Percentiles rank a stretch among this genome's conserved stretches.
These are phyloP conservation scores for Trididemnum clinides DNA, from an alignment of 23 tunicate species.

Conservation along the genomic window DNA sequence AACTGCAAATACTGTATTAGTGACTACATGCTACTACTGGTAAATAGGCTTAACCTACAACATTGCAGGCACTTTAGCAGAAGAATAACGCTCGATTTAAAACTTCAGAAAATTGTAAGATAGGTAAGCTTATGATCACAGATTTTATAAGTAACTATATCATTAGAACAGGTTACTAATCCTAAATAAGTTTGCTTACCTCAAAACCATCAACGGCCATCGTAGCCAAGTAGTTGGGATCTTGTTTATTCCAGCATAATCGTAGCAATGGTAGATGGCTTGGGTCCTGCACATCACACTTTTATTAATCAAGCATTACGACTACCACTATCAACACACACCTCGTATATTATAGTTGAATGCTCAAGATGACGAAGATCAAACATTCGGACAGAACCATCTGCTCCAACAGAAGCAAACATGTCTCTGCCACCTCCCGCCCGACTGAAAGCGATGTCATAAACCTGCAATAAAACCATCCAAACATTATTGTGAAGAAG, in stretches of 20 bases:
- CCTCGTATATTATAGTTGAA: constrained; percentile 97
- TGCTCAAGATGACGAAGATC: constrained; percentile 97
- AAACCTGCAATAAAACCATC: constrained; percentile 52
- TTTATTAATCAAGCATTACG: not conserved
- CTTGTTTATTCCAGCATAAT: constrained; percentile 97
- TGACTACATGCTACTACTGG: too few relatives aligned
- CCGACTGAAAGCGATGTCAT: constrained; percentile 96
- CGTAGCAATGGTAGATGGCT: constrained; percentile 85
- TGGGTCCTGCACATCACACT: constrained; percentile 46
- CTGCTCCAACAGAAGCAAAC: constrained; percentile 99
- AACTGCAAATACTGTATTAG: too few relatives aligned
- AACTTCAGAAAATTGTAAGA: too few relatives aligned
- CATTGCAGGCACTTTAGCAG: too few relatives aligned
- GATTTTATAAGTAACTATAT: too few relatives aligned
- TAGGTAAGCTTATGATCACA: too few relatives aligned
- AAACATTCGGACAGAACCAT: constrained; percentile 97
- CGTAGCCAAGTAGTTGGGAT: constrained; percentile 96
- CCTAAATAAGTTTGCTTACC: constrained; percentile 27
- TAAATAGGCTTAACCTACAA: too few relatives aligned
- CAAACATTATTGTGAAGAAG: too few relatives aligned
- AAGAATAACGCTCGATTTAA: too few relatives aligned
- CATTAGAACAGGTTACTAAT: too few relatives aligned
- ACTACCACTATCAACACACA: not conserved
- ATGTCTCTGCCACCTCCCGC: constrained; percentile 91
- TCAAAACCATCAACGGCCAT: constrained; percentile 95